phyloP scores from a whole-genome alignment of 2,797 vertebrate species.

The Hirundo rustica region DNA sequence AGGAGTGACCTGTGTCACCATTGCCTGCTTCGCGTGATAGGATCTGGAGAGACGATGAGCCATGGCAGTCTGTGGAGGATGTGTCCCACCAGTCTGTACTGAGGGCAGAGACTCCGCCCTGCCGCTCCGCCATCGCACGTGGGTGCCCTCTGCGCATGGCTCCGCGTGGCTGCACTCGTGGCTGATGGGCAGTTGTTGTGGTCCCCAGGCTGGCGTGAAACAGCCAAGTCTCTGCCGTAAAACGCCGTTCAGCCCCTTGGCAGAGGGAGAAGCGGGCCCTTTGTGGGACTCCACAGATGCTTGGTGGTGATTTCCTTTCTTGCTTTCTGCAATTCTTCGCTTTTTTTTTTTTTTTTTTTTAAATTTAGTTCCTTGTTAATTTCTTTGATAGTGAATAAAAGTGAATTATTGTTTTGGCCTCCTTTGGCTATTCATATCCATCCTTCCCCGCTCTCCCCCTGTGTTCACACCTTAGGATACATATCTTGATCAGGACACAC shows the following conservation, averaged over 20 bases:
- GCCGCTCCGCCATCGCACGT: accelerated
- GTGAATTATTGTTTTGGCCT: neutral
- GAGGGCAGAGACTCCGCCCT: accelerated
- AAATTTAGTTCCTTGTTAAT: neutral
- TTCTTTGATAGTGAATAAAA: neutral
- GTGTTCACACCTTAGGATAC: accelerated
- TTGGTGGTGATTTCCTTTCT: neutral
- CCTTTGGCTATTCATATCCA: accelerated
- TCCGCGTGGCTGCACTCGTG: too few relatives aligned
- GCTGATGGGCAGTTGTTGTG: too few relatives aligned
- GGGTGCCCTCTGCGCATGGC: too few relatives aligned
- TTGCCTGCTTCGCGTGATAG: accelerated
- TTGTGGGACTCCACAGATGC: accelerated
- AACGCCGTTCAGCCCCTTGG: accelerated
- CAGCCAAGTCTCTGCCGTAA: neutral
- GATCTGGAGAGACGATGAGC: accelerated
- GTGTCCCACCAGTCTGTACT: accelerated
- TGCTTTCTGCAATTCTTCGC: neutral
- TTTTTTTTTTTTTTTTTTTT: neutral
- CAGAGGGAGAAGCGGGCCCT: accelerated
- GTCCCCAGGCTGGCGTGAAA: neutral
- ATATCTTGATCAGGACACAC: accelerated
- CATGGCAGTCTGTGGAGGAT: accelerated
- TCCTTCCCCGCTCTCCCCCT: neutral
- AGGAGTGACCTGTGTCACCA: neutral